Evolutionary conservation across 1,140 invertebrate genomes (phyloP).

Genomic region (Batillaria attramentaria): DNA sequence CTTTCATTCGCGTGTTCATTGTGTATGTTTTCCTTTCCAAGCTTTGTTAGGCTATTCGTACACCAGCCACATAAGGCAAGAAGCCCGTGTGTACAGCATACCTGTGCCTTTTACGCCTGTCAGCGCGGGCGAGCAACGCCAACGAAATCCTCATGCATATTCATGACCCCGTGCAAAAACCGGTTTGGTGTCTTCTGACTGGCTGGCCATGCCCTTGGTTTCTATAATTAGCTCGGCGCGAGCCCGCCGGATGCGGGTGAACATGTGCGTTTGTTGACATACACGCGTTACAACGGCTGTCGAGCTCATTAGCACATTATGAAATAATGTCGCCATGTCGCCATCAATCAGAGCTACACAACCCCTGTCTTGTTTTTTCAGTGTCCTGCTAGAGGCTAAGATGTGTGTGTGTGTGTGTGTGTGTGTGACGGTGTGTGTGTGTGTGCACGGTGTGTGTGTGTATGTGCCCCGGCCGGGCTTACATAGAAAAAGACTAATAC

Average conservation of each 20-base stretch:
- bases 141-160: slow-evolving; percentile 3
- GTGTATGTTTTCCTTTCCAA: not conserved
- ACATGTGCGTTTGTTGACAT: slow-evolving; percentile 3
- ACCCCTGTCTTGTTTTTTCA: too few relatives aligned
- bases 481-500: too few relatives aligned
- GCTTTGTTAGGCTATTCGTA: not conserved
- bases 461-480: too few relatives aligned
- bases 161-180: not conserved
- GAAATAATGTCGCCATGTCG: too few relatives aligned
- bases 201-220: slow-evolving; percentile 9
- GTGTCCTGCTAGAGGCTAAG: too few relatives aligned
- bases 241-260: not conserved
- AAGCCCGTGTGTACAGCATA: not conserved
- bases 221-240: slow-evolving; percentile 1
- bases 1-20: too few relatives aligned
- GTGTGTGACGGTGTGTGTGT: not conserved
- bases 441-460: not conserved
- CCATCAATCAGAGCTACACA: too few relatives aligned
- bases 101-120: not conserved
- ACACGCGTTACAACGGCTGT: not conserved
- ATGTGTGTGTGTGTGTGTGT: too few relatives aligned
- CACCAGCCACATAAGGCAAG: not conserved
- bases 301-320: not conserved
- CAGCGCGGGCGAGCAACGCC: too few relatives aligned
- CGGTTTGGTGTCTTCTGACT: slow-evolving; percentile 25